Base-by-base conservation (phyloP, 2,113 vertebrate species). In the Cheirogaleus medius region DNA sequence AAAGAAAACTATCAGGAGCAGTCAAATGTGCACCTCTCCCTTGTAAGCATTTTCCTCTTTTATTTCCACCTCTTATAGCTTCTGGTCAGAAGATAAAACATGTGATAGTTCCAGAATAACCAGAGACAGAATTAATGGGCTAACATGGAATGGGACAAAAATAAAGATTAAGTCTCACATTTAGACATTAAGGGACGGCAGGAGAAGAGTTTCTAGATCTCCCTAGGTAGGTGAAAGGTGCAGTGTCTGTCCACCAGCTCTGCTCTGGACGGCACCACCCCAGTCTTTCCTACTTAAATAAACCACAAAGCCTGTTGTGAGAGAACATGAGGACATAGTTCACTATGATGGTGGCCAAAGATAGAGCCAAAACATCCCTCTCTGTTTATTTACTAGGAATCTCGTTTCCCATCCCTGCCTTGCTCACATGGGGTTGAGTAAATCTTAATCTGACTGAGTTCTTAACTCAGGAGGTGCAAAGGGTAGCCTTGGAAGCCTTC, bases 371-470 rank as follows among this genome's bases (percentile, higher is more conserved):
- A 80, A 92, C 58, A n/a, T 56, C 52, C 25, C 39, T 58, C 73
- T 82, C 17, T 91, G 90, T 98, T 95, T 93, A 44, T 86, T 97
- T 90, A 81, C 47, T 29, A 29, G 80, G n/a, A 90, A 20, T 69
- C 64, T 95, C 8, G 25, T 81, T 95, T 84, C 68, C 49, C 81
- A 71, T 27, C 42, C 56, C 92, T 87, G 69, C 39, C 92, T 73
- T 90, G 23, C 85, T 78, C 56, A 66, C 14, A 1, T 44, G 60
- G 37, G 63, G 32, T 69, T 42, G 73, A 92, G 74, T 69, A 90
- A 73, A 52, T 93, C 87, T 90, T 84, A 29, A 66, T 74, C 63
- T 77, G 47, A 60, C 21, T 3, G 32, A 49, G 34, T 83, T 91
- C 76, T 95, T 94, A 63, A 71, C 85, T 87, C 58, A 77, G 74